phyloP scores from a whole-genome alignment of 2,113 vertebrate genomes.

The Rattus norvegicus region DNA sequence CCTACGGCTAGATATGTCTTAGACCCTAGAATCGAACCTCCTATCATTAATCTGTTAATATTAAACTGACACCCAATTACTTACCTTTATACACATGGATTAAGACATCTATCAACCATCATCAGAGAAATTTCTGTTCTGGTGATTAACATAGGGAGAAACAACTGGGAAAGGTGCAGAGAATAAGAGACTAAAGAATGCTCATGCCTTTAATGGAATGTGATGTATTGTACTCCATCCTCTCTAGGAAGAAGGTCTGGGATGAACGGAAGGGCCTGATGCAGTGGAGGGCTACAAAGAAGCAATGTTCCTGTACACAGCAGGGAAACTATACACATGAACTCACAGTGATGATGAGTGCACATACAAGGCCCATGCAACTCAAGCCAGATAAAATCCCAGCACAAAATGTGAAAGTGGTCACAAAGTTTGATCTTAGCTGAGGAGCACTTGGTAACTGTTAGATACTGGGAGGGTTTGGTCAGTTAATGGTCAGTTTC shows the following conservation, averaged over 20 bases:
- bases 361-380: not conserved
- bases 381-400: not conserved
- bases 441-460: not conserved
- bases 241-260: not conserved
- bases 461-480: not conserved
- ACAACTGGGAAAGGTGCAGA: not conserved
- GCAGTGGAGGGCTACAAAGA: not conserved
- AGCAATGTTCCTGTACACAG: not conserved
- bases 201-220: not conserved
- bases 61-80: not conserved
- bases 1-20: not conserved
- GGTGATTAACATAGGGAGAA: not conserved
- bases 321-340: not conserved
- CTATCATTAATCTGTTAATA: not conserved
- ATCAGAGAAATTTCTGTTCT: not conserved
- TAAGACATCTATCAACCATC: not conserved
- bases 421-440: not conserved
- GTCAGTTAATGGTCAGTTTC: not conserved
- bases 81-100: not conserved
- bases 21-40: not conserved
- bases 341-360: not conserved
- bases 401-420: not conserved
- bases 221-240: not conserved
- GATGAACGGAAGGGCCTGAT: not conserved
- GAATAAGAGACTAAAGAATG: not conserved